These are phyloP conservation scores for Bimastos eiseni DNA, from an alignment of 2,888 invertebrate species.

Conservation along the genomic window DNA sequence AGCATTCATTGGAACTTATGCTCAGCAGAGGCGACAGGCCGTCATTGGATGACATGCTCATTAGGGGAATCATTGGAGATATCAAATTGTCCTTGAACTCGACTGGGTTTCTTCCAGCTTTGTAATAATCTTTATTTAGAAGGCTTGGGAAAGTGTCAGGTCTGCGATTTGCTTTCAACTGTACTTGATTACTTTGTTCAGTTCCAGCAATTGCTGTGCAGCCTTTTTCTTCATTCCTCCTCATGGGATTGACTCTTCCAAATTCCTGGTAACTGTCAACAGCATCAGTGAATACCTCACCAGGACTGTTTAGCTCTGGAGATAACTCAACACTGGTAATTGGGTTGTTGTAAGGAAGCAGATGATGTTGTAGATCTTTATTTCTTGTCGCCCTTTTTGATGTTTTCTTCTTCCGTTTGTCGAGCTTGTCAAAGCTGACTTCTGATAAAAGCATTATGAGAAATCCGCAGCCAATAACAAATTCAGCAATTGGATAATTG, in stretches of 20 bases:
- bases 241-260: conserved; percentile 13
- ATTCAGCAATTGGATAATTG: conserved; percentile 53
- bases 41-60: background rate
- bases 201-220: background rate
- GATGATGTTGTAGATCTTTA: background rate
- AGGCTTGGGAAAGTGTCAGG: background rate
- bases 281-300: conserved; percentile 13
- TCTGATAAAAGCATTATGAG: conserved; percentile 39
- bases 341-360: background rate
- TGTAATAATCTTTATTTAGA: conserved; percentile 1
- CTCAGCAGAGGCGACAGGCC: background rate
- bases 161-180: background rate
- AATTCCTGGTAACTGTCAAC: background rate
- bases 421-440: background rate
- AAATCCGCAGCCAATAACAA: conserved; percentile 44
- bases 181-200: conserved; percentile 13
- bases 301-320: background rate
- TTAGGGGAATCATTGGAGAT: background rate
- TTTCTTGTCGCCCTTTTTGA: background rate
- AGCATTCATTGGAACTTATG: background rate
- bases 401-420: background rate
- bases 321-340: background rate
- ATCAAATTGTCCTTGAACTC: background rate
- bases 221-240: background rate
- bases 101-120: background rate